A percentile compares a stretch with the other conserved stretches of the same genome.
These are phyloP conservation scores for Pipistrellus nathusii DNA, from an alignment of 2,797 vertebrate species.

Conservation along the genomic window DNA sequence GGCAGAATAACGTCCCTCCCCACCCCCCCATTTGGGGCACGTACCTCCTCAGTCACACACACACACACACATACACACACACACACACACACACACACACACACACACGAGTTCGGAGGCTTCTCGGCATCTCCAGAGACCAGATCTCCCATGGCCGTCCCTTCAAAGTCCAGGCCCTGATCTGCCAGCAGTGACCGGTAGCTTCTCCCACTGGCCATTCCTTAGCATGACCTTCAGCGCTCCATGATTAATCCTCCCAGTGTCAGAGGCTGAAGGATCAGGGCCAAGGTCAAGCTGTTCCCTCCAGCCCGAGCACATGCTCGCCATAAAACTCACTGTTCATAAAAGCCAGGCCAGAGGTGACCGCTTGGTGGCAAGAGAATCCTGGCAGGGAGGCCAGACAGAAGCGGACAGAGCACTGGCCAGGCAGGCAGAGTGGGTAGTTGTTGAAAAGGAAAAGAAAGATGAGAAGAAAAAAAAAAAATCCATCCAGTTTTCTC, in stretches of 20 bases:
- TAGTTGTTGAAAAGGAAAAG: neutral
- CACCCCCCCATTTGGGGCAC: too few relatives aligned
- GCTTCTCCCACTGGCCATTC: neutral
- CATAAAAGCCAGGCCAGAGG: slow-evolving; percentile 81
- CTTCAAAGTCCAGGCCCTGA: neutral
- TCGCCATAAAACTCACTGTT: slow-evolving; percentile 72
- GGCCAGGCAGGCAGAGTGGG: neutral
- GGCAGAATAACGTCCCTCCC: too few relatives aligned
- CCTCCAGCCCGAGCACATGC: slow-evolving; percentile 73
- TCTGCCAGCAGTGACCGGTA: neutral
- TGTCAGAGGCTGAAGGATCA: neutral
- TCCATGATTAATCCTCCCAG: rapidly evolving
- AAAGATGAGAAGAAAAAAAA: neutral
- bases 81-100: neutral
- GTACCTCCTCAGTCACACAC: neutral
- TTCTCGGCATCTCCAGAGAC: neutral
- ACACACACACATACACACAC: neutral
- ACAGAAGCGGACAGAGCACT: neutral
- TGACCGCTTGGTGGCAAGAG: slow-evolving; percentile 82
- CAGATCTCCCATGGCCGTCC: neutral
- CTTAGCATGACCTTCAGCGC: neutral
- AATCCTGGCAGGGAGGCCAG: slow-evolving; percentile 66
- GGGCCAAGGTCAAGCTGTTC: slow-evolving; percentile 68
- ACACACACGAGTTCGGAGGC: neutral
- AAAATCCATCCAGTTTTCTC: slow-evolving; percentile 60